A percentile compares a stretch with the other conserved stretches of the same genome.
phyloP scores from a whole-genome alignment of 2,888 invertebrate genomes.

The Catocala nupta region DNA sequence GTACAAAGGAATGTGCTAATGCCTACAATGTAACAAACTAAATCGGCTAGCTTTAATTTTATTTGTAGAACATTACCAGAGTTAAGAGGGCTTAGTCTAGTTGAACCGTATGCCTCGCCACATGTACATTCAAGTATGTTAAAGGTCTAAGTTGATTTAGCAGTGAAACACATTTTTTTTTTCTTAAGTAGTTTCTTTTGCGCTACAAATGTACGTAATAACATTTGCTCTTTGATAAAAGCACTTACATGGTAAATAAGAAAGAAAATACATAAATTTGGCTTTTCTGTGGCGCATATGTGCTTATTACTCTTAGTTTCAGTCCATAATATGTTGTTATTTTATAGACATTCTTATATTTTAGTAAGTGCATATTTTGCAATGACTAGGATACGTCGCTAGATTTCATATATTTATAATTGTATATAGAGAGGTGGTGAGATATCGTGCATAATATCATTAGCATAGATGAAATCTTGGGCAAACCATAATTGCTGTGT shows the following conservation, averaged over 20 bases:
- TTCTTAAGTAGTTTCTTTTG: constrained; percentile 3
- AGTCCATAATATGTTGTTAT: no score
- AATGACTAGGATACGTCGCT: no score
- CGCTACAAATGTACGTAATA: not conserved
- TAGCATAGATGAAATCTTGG: no score
- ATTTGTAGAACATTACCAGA: constrained; percentile 26
- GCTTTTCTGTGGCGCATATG: no score
- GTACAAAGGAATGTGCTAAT: constrained; percentile 23
- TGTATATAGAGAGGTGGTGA: no score
- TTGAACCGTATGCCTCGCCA: constrained; percentile 19
- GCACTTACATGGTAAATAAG: not conserved
- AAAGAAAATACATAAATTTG: not conserved
- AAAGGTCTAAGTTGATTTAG: constrained; percentile 23
- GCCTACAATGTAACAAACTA: constrained; percentile 13
- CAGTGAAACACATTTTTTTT: constrained; percentile 20
- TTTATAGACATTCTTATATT: no score
- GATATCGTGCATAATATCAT: no score
- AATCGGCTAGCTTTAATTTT: constrained; percentile 24
- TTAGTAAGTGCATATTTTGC: no score
- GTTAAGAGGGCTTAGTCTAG: constrained; percentile 12
- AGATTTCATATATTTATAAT: no score
- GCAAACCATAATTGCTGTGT: no score
- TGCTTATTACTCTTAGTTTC: no score
- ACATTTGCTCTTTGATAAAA: constrained; percentile 6
- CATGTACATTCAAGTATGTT: constrained; percentile 22